These are phyloP conservation scores for Cancer borealis DNA, from an alignment of 2,888 invertebrate species.

Conservation along the genomic window DNA sequence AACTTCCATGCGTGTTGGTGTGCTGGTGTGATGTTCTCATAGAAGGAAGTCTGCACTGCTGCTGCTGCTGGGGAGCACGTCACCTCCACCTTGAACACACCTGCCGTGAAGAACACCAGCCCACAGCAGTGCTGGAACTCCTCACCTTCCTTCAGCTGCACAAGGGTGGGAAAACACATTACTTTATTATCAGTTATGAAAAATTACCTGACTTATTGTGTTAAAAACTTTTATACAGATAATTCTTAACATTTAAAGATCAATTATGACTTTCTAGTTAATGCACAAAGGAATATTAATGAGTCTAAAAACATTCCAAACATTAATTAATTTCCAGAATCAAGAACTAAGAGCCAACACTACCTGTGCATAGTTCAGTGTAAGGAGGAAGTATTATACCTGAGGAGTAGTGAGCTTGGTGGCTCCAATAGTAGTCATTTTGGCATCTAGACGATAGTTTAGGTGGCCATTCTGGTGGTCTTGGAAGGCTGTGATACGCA, in stretches of 20 bases:
- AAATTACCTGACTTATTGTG: background rate
- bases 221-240: background rate
- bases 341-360: too few relatives aligned
- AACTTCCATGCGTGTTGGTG: constrained; percentile 75
- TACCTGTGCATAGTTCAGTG: too few relatives aligned
- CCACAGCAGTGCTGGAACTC: constrained; percentile 70
- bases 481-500: constrained; percentile 74
- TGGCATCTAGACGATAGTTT: constrained; percentile 76
- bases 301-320: background rate
- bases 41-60: constrained; percentile 65
- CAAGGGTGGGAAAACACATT: background rate
- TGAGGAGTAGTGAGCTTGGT: constrained; percentile 60
- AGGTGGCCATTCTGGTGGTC: constrained; percentile 77
- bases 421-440: constrained; percentile 76
- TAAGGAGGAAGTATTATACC: constrained; percentile 39
- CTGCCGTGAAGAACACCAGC: constrained; percentile 76
- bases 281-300: background rate
- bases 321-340: too few relatives aligned
- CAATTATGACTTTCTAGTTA: too few relatives aligned
- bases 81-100: constrained; percentile 76
- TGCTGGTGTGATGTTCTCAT: constrained; percentile 67
- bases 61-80: constrained; percentile 74
- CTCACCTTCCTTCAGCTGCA: constrained; percentile 70
- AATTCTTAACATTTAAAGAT: too few relatives aligned
- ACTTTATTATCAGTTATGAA: background rate